A percentile compares a stretch with the other conserved stretches of the same genome.
Evolutionary conservation across 2,888 invertebrate genomes (phyloP).

Genomic region (Drosophila setosimentum): DNA sequence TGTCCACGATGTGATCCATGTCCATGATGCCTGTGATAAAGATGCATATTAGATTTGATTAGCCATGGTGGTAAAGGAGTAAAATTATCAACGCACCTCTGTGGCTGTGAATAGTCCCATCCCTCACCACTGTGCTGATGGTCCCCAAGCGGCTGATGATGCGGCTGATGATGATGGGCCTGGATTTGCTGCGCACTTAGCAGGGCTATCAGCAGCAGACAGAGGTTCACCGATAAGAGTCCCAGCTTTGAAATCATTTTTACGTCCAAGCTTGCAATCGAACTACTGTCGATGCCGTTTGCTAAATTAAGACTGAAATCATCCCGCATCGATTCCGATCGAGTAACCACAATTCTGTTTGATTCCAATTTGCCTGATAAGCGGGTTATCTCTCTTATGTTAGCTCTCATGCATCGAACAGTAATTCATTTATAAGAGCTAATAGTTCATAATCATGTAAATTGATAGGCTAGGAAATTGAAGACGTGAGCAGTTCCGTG

Average conservation of each 20-base stretch:
- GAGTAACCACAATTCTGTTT: not conserved
- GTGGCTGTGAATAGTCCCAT: conserved; percentile 15
- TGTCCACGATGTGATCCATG: conserved; percentile 4
- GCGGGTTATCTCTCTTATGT: not conserved
- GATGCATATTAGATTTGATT: conserved; percentile 7
- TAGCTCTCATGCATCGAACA: not conserved
- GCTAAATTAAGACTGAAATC: conserved; percentile 36
- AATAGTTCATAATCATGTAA: not conserved
- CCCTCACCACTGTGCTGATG: conserved; percentile 7
- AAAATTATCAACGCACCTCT: conserved; percentile 20
- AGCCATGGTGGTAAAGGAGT: not conserved
- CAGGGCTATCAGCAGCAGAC: conserved; percentile 54
- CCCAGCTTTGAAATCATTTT: conserved; percentile 42
- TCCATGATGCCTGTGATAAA: conserved; percentile 9
- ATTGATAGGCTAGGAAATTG: conserved; percentile 1
- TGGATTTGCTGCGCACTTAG: conserved; percentile 50
- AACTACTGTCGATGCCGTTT: conserved; percentile 6
- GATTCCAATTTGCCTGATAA: not conserved
- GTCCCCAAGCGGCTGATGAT: conserved; percentile 40
- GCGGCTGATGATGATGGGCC: conserved; percentile 36
- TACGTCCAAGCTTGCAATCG: not conserved
- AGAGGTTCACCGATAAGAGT: conserved; percentile 56
- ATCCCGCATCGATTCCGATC: not conserved
- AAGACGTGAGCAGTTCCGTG: not conserved
- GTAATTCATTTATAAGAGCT: not conserved